Evolutionary conservation across 2,797 vertebrate species (phyloP).

Genomic region (Melanogrammus aeglefinus): DNA sequence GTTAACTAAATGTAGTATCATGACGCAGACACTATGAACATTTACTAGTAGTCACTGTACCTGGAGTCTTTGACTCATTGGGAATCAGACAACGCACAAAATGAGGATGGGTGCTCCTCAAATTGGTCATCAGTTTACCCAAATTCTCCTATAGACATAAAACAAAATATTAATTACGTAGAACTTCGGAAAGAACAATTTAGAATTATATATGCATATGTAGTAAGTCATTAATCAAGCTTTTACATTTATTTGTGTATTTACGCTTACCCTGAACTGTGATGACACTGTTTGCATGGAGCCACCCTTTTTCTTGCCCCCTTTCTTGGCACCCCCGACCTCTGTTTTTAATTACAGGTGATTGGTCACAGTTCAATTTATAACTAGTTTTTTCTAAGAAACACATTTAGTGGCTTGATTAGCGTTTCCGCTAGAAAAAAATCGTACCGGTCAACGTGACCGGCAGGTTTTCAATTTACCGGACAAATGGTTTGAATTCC

Average conservation of each 20-base stretch:
- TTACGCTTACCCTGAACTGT: slow-evolving; percentile 48
- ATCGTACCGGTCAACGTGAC: too few species aligned
- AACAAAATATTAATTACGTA: too few species aligned
- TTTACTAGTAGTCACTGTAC: slow-evolving; percentile 50
- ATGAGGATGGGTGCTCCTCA: slow-evolving; percentile 78
- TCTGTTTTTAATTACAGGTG: slow-evolving; percentile 11
- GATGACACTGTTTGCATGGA: slow-evolving; percentile 60
- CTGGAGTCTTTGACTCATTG: slow-evolving; percentile 83
- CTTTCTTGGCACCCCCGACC: slow-evolving; percentile 63
- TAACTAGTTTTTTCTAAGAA: slow-evolving; percentile 43
- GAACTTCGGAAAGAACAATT: too few species aligned
- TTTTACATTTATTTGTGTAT: too few species aligned
- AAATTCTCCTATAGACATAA: slow-evolving; percentile 74
- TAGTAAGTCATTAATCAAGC: too few species aligned
- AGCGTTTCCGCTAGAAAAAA: too few species aligned
- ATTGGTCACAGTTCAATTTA: slow-evolving; percentile 1
- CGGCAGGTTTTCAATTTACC: too few species aligned
- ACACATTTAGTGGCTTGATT: background rate
- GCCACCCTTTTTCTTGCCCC: slow-evolving; percentile 54
- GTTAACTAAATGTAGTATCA: background rate
- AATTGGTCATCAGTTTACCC: slow-evolving; percentile 80
- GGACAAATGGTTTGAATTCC: too few species aligned
- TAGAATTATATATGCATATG: too few species aligned
- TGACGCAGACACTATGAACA: background rate
- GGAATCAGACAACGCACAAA: slow-evolving; percentile 84